Base-by-base conservation (phyloP, 2,797 vertebrate genomes). In the Micrastur ruficollis region DNA sequence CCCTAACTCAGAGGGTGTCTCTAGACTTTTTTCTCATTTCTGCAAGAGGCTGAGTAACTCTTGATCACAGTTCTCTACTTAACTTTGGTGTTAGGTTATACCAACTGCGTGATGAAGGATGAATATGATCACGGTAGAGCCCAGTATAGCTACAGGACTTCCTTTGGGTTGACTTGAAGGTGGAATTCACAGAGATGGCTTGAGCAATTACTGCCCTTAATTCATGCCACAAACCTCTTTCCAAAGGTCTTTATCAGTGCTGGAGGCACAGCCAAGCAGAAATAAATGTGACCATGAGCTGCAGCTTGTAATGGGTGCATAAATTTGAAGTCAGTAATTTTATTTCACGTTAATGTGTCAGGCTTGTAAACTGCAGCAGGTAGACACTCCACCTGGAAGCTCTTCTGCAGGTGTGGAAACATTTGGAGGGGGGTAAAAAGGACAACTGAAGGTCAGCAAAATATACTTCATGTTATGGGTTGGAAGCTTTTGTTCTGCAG, bases 101-200 rank as follows among this genome's bases (percentile, higher is more conserved):
- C 9, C 1, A 4, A 31, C 23, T 52, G 27, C 10, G 7, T 0
- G 1, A 13, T 2, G 2, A 26, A 82, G 23, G 27, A 36, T 67
- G 21, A 50, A 29, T 55, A 11, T 23, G 6, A 29, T 50, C 9
- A 5, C 8, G 7, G 17, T 26, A 50, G 40, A 81, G 40, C 23
- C 58, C 26, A 40, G 9, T 11, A 21, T 32, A 46, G 70, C 27
- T 55, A 29, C 21, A 65, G 34, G 58, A 16, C 25, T 76, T 71
- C 26, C 31, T 93, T 68, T 72, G 38, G 20, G 8, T 50, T 84
- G 10, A 16, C 36, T 71, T 56, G 56, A 59, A 78, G 38, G 16
- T 59, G 56, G 36, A 85, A 56, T 73, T 67, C 17, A 52, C 27
- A 44, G 55, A 70, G 25, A 12, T 2, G 2, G 3, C 16, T 82